Evolutionary conservation across 2,888 invertebrate genomes (phyloP), one percentile per base, ranked within the genome.

Genomic region (Harpalus rufipes): DNA sequence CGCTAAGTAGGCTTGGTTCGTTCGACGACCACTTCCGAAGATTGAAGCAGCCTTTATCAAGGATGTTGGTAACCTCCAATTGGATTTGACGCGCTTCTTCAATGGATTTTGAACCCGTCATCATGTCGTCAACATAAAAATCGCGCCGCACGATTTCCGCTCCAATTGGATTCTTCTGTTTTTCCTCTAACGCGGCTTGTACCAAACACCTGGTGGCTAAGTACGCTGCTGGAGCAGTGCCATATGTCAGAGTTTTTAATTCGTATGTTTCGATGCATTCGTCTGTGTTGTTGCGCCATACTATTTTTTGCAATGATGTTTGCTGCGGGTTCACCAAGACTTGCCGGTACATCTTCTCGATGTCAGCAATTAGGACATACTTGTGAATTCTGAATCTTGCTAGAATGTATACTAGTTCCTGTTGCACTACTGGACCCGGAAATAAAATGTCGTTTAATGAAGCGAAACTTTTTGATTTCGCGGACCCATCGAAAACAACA

Each of bases 331-430:
- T 51, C 12, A 76, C 56, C n/a, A 56, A 12, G 12, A 88, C 86
- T 68, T 88, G 88, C 0, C 87, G 86, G 56, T 87, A 89, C 87
- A 88, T 88, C 85, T 88, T 87, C 1, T 72, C 86, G 18, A 89
- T 86, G 72, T 89, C 88, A 7, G 87, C 87, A 7, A 85, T 86
- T 7, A 89, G 61, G 0, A 87, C 87, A 18, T 87, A 85, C 5
- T 61, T 44, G 76, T 87, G 85, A 7, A 79, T 65, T 7, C 89
- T 32, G 82, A 88, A 88, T 14, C 87, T 81, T 2, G 87, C 7
- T 0, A 89, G 12, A 5, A 88, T 84, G 5, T 81, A 61, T 14
- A 86, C 68, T 0, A 89, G 61, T 16, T 87, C 87, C 3, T 86
- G 82, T 51, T 88, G 88, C 1, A 88, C 18, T 0, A 68, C 79